phyloP scores from a whole-genome alignment of 2,888 invertebrate species.

The Clostera curtula region DNA sequence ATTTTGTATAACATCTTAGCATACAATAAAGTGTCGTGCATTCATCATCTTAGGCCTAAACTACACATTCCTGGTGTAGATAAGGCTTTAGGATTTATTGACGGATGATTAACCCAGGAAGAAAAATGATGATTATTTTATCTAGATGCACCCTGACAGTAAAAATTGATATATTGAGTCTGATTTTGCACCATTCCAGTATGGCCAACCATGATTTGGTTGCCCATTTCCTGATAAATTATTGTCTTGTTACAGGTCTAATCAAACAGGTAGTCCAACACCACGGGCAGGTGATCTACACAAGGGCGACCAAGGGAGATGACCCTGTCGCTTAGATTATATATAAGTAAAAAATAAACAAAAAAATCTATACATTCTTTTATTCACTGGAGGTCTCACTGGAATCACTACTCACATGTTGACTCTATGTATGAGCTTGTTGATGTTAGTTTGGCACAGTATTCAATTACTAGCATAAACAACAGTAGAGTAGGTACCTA shows the following conservation, averaged over 20 bases:
- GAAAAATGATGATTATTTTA: slow-evolving; percentile 48
- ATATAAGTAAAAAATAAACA: slow-evolving; percentile 62
- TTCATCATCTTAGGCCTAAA: too few species aligned
- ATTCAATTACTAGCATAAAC: too few species aligned
- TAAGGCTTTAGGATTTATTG: too few species aligned
- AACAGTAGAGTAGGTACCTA: too few species aligned
- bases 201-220: not conserved
- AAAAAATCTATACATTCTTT: slow-evolving; percentile 27
- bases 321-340: slow-evolving; percentile 83
- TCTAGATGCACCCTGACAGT: slow-evolving; percentile 56
- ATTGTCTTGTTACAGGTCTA: slow-evolving; percentile 77
- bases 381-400: not conserved
- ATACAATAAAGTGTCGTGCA: too few species aligned
- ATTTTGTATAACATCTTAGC: too few species aligned
- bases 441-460: too few species aligned
- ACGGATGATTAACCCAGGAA: too few species aligned
- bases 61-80: too few species aligned
- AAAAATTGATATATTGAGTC: slow-evolving; percentile 79
- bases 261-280: slow-evolving; percentile 98
- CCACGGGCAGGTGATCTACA: slow-evolving; percentile 97
- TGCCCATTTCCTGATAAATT: slow-evolving; percentile 1
- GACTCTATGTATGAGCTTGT: too few species aligned
- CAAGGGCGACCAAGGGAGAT: slow-evolving; percentile 95
- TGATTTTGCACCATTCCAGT: slow-evolving; percentile 33
- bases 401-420: too few species aligned